These are phyloP conservation scores for Manduca sexta DNA, from an alignment of 1,140 invertebrate species.

Conservation along the genomic window DNA sequence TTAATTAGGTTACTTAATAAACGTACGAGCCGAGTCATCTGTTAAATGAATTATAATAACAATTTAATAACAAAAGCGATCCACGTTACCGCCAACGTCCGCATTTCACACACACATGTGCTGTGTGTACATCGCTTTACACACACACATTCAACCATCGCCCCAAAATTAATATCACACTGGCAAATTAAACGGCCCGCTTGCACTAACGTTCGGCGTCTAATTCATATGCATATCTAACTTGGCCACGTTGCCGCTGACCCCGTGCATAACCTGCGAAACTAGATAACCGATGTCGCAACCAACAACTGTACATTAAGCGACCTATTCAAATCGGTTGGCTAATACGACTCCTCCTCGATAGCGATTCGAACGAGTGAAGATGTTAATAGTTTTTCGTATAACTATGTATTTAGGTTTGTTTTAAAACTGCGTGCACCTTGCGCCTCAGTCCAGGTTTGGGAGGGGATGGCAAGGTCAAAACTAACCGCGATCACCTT, in stretches of 20 bases:
- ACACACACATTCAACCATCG: conserved; percentile 35
- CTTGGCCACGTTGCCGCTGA: conserved; percentile 25
- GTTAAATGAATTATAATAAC: conserved; percentile 10
- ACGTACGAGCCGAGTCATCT: conserved; percentile 3
- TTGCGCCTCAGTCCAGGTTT: conserved; percentile 27
- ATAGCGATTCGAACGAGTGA: conserved; percentile 27
- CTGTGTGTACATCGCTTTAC: background rate
- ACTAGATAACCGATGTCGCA: conserved; percentile 9
- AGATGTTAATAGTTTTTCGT: conserved; percentile 27
- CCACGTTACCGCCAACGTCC: conserved; percentile 39
- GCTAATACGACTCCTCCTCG: conserved; percentile 23
- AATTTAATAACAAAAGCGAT: conserved; percentile 22
- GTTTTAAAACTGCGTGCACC: conserved; percentile 23
- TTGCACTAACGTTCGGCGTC: conserved; percentile 7
- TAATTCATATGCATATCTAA: conserved; percentile 34
- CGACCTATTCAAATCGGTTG: conserved; percentile 23
- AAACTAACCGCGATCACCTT: conserved; percentile 6
- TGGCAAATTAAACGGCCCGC: conserved; percentile 39
- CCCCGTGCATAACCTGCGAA: conserved; percentile 15
- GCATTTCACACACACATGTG: background rate
- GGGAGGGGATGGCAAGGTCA: conserved; percentile 34
- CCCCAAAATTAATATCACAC: conserved; percentile 50
- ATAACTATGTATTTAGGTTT: conserved; percentile 10
- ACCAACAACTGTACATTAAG: conserved; percentile 5
- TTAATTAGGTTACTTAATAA: conserved; percentile 1